Evolutionary conservation across 2,113 vertebrate species (phyloP), one percentile per base, ranked within the genome.

Genomic region (Protobothrops mucrosquamatus): DNA sequence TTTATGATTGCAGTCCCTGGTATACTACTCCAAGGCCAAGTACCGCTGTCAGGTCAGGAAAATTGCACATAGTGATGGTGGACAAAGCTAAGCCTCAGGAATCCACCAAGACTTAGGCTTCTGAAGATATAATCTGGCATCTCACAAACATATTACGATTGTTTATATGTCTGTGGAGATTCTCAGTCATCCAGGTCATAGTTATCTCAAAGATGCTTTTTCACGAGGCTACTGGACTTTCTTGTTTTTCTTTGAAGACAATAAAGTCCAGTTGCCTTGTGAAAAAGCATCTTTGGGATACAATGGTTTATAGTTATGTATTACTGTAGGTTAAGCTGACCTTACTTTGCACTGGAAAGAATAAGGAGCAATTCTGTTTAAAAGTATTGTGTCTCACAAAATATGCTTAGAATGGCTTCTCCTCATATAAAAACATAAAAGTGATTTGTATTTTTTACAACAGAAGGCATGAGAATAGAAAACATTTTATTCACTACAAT

Each of bases 401-500:
- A 57, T 1, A 6, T 61, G 81, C 2, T 48, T 93, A 74, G 87
- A 20, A 93, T 51, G 59, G 26, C 6, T 56, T 39, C 23, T 93
- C 10, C 69, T 15, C 61, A 29, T 11, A 46, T 4, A 1, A 85
- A 20, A 69, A 55, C 69, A 22, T 56, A 56, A 51, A 87, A 61
- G 22, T 90, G 57, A 46, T 88, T 57, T 26, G 54, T 24, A 94
- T 93, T 88, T 34, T 7, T 92, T 59, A 91, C 89, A 91, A 52
- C 93, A 39, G 88, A 29, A 51, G 29, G 85, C 69, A 39, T 69
- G 54, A 51, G 20, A 26, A 11, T 59, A 85, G 3, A 6, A 34
- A 94, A 46, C 39, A 96, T 93, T 88, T 43, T 91, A 61, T 52
- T 94, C 55, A 2, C 0, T 64, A 52, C 91, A 88, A 0, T 91